Conservation (phyloP, 2,113 vertebrate species). For the Bufo bufo region DNA sequence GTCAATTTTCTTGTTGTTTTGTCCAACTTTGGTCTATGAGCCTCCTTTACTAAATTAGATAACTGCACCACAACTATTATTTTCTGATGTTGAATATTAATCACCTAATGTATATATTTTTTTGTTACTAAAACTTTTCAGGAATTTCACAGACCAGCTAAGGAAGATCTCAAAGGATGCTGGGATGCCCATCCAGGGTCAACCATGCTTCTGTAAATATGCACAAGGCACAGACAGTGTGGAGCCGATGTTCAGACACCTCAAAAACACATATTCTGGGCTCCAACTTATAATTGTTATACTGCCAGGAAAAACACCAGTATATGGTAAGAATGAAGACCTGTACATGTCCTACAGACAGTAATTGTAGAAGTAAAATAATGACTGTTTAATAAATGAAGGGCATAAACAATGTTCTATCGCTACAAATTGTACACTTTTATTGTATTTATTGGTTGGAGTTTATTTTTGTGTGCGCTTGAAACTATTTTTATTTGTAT, state of each 20-base stretch:
- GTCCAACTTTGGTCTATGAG: no score
- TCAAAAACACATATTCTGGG: conserved; percentile 76
- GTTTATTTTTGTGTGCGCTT: no score
- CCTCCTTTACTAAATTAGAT: no score
- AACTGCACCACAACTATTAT: no score
- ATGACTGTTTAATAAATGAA: no score
- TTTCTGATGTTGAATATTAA: no score
- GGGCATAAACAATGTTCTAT: background rate
- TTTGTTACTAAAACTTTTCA: conserved; percentile 61
- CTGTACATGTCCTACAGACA: background rate
- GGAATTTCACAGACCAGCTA: conserved; percentile 98
- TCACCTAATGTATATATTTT: no score
- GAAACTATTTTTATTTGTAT: no score
- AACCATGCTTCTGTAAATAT: conserved; percentile 78
- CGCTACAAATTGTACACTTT: background rate
- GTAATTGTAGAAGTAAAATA: background rate
- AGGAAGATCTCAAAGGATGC: conserved; percentile 98
- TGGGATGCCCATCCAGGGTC: conserved; percentile 93
- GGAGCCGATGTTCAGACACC: conserved; percentile 78
- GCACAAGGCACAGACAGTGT: conserved; percentile 75
- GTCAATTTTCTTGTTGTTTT: no score
- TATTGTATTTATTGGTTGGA: no score
- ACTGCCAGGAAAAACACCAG: conserved; percentile 76
- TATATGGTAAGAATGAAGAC: conserved; percentile 73
- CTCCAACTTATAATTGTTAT: conserved; percentile 77